Conservation (phyloP, 2,888 invertebrate species). For the Amphiduros pacificus region DNA sequence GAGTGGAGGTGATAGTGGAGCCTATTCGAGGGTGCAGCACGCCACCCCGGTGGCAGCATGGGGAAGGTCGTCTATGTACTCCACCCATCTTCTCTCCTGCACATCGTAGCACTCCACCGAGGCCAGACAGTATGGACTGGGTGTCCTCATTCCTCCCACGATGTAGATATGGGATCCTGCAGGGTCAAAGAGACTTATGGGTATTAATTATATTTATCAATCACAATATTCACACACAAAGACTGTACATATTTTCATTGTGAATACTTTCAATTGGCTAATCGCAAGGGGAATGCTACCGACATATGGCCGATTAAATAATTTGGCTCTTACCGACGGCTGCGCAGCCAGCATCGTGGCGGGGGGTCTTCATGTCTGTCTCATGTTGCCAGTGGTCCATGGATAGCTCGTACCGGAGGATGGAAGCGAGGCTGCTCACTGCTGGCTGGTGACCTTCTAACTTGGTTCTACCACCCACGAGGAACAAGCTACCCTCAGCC, state of each 20-base stretch:
- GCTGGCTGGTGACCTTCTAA: slow-evolving; percentile 21
- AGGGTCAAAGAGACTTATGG: neutral
- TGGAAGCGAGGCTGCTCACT: slow-evolving; percentile 33
- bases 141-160: slow-evolving; percentile 43
- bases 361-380: slow-evolving; percentile 28
- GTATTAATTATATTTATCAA: no score
- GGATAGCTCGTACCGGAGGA: slow-evolving; percentile 38
- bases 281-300: no score
- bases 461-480: slow-evolving; percentile 40
- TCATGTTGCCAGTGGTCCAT: slow-evolving; percentile 36
- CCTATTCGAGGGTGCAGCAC: slow-evolving; percentile 27
- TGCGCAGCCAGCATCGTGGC: slow-evolving; percentile 35
- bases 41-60: slow-evolving; percentile 31
- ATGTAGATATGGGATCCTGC: slow-evolving; percentile 33
- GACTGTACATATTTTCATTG: no score
- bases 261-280: no score
- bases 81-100: slow-evolving; percentile 25
- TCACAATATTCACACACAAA: no score
- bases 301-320: no score
- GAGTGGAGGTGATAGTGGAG: no score
- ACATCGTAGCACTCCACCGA: slow-evolving; percentile 41
- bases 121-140: slow-evolving; percentile 30
- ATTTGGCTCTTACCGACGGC: slow-evolving; percentile 32
- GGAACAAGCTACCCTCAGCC: slow-evolving; percentile 32
- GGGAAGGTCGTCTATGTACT: slow-evolving; percentile 25